A percentile compares a stretch with the other conserved stretches of the same genome.
Conservation (phyloP, 2,888 invertebrate species). For the Schrankia costaestrigalis region DNA sequence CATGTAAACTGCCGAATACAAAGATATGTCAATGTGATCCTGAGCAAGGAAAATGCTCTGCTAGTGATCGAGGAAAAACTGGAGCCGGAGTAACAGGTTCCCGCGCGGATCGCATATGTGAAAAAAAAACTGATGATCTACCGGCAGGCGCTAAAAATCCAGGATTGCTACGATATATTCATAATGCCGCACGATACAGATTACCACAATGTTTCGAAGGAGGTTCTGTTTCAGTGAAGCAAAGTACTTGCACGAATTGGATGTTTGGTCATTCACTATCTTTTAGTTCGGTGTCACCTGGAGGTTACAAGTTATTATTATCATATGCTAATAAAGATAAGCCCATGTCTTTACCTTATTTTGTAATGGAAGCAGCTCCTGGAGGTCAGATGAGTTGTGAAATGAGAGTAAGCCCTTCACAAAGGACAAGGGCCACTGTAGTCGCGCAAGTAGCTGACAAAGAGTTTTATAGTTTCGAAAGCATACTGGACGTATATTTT, state of each 20-base stretch:
- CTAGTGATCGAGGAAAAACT: conserved; percentile 64
- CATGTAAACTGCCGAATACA: conserved; percentile 32
- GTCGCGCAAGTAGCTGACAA: conserved; percentile 66
- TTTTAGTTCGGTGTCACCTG: conserved; percentile 73
- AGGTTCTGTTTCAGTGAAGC: conserved; percentile 62
- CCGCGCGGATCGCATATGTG: conserved; percentile 43
- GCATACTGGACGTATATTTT: conserved; percentile 67
- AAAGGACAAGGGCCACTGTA: conserved; percentile 57
- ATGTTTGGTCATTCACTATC: conserved; percentile 64
- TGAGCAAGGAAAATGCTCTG: conserved; percentile 38
- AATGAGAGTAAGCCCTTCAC: conserved; percentile 61
- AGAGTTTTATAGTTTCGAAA: conserved; percentile 68
- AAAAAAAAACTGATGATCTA: conserved; percentile 42
- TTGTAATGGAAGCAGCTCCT: conserved; percentile 72
- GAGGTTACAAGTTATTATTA: conserved; percentile 66
- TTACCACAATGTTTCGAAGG: conserved; percentile 76
- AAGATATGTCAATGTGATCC: no score
- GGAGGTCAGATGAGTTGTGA: conserved; percentile 74
- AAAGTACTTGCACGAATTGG: conserved; percentile 57
- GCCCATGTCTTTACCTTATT: conserved; percentile 57
- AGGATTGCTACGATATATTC: conserved; percentile 66
- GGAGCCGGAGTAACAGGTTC: conserved; percentile 72
- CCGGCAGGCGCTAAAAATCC: conserved; percentile 59
- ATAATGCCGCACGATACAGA: conserved; percentile 66
- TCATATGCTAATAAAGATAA: conserved; percentile 62